Evolutionary conservation across 2,797 vertebrate species (phyloP), one percentile per base, ranked within the genome.

Genomic region (Argentina silus): DNA sequence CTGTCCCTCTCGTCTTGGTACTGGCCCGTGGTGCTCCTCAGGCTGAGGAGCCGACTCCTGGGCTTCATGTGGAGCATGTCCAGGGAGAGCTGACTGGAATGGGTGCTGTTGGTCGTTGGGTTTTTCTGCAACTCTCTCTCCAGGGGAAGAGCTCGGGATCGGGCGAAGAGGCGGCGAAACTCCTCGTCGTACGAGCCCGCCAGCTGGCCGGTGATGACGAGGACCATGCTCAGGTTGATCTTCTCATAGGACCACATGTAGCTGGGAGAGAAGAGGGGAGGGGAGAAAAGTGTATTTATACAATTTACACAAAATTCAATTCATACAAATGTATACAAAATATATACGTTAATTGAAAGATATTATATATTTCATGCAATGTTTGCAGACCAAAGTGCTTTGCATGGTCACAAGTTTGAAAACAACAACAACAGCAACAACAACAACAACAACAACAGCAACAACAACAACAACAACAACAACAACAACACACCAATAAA

Each of bases 181-280:
- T 98, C 96, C 86, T 98, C 96, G 61, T 98, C 96, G 8, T 95
- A 98, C 1, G 91, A 95, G 82, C 93, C 90, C 7, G 96, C 95
- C 48, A 98, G 93, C 73, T 97, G 95, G 77, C 97, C 97, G 0
- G 96, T 97, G 85, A 98, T 93, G 21, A 98, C 91, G 78, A 97
- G 92, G n/a, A 96, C 95, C 96, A 98, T 98, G 81, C 96, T 98
- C 81, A 96, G 86, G 83, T 97, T 93, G 83, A 96, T 94, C 89
- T 98, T 98, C 90, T 98, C 97, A 89, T 92, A 98, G 5, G 96
- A 94, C 97, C 97, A 98, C 59, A 95, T 95, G 80, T 94, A 98
- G 87, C 97, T 98, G 85, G 23, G 92, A 93, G 64, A 19, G 14
- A 45, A 4, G 17, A 14, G 43, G 15, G n/a, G n/a, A 53, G 15